Evolutionary conservation across 2,888 invertebrate genomes (phyloP).

Genomic region (Siphonodentalium dalli): DNA sequence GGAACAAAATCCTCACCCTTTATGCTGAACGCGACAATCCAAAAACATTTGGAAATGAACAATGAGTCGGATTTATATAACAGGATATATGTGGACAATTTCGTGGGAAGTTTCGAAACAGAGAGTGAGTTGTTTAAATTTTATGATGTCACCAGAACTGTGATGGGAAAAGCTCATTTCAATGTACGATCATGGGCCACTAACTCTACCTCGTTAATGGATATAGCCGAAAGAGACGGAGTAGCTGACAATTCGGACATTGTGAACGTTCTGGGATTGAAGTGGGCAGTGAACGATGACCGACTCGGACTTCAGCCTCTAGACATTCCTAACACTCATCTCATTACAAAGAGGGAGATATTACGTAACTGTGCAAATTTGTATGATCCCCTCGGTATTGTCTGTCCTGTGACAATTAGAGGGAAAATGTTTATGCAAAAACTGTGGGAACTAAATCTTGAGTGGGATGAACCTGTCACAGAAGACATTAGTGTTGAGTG

Average conservation of each 20-base stretch:
- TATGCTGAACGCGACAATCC: slow-evolving; percentile 22
- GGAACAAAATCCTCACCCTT: slow-evolving; percentile 25
- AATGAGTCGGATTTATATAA: background rate
- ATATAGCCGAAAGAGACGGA: slow-evolving; percentile 2
- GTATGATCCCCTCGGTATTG: too few relatives aligned
- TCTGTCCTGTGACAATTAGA: too few relatives aligned
- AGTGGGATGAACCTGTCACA: too few relatives aligned
- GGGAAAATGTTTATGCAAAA: too few relatives aligned
- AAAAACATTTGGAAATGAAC: slow-evolving; percentile 18
- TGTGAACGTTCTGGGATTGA: too few relatives aligned
- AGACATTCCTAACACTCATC: too few relatives aligned
- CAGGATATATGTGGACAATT: slow-evolving; percentile 24
- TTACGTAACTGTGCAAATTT: too few relatives aligned
- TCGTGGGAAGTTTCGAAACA: slow-evolving; percentile 13
- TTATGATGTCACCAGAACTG: slow-evolving; percentile 4
- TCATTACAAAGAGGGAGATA: too few relatives aligned
- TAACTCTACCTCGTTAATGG: slow-evolving; percentile 1
- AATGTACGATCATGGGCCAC: slow-evolving; percentile 25
- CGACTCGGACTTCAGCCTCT: too few relatives aligned
- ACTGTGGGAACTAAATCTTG: too few relatives aligned
- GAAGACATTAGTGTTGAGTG: too few relatives aligned
- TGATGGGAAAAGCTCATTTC: slow-evolving; percentile 16
- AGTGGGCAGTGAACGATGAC: too few relatives aligned
- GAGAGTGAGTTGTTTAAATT: slow-evolving; percentile 3
- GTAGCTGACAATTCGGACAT: background rate